Evolutionary conservation across 2,113 vertebrate genomes (phyloP), one percentile per base, ranked within the genome.

Genomic region (Cebus imitator): DNA sequence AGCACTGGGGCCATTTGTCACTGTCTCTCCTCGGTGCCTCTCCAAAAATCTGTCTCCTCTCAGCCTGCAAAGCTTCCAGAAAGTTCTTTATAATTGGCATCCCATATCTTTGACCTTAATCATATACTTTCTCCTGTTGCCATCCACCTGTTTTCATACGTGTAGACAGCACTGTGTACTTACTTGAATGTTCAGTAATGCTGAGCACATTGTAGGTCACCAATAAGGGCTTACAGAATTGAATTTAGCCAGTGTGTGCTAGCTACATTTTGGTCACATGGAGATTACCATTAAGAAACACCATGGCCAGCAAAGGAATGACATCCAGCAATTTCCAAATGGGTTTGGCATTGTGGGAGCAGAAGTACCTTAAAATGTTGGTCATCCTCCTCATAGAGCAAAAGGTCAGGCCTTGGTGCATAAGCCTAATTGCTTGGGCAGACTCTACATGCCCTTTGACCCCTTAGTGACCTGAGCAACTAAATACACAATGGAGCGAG

Each of bases 341-440:
- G 95, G 75, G 68, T 84, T 96, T 89, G 52, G 75, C 64, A 48
- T 92, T 43, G 58, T 79, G 55, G 81, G 80, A 90, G 79, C 40
- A 75, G 50, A 93, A 57, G 68, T 55, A 43, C 66, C 87, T 95
- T 80, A 78, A 79, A 97, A 61, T 45, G 61, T 86, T 78, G 87
- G 57, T 88, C 64, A 35, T 79, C 82, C 57, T 96, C 76, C 57
- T 94, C 52, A 21, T 9, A 1, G 5, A 93, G 82, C 40, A 20
- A 95, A 94, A 97, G 97, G 93, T 98, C 96, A 95, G 81, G 91
- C 45, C 58, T 92, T 75, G 61, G 95, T 97, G 64, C 97, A 97
- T 97, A 96, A 97, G 91, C 91, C 92, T 97, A 96, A 97, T 98
- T 97, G 94, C 97, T 96, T 95, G 95, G 97, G 82, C 91, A 97